Base-by-base conservation (phyloP, 53 echinoderm and acorn worm genomes). In the Paracentrotus lividus region DNA sequence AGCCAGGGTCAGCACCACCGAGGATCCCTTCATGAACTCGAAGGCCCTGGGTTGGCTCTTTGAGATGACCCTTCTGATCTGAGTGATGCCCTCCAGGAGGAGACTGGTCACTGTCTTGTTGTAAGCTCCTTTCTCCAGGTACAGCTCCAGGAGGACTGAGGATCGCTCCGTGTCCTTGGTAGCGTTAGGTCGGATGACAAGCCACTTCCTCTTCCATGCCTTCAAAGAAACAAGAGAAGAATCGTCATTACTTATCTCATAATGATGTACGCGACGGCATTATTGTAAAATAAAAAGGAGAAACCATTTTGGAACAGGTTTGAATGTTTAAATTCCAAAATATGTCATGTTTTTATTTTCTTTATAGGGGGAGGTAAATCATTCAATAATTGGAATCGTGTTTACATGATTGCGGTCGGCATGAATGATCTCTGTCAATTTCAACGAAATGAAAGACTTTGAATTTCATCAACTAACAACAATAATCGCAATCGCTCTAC, bases 201-300 rank as follows among this genome's bases (percentile, higher is more conserved):
- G 94, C 95, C 95, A 97, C 85, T 96, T 97, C 86, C 96, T 94
- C 55, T 97, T 97, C 97, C 97, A 97, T 84, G 95, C 95, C 97
- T 95, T 85, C 43, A 86, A 68, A 49, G 0, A 72, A 3, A 40
- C 4, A 14, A 85, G 85, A n/a, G n/a, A 51, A 51, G 8, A 51
- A 40, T 40, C 3, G 38, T 21, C 18, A 6, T 7, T 18, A 20
- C 27, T 32, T 15, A 15, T 69, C 32, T 66, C 27, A 1, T n/a
- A n/a, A n/a, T n/a, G n/a, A n/a, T n/a, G n/a, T n/a, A n/a, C n/a
- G n/a, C n/a, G n/a, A n/a, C n/a, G n/a, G n/a, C n/a, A n/a, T n/a
- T n/a, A n/a, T n/a, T n/a, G n/a, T n/a, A n/a, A n/a, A n/a, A n/a
- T n/a, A n/a, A n/a, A n/a, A n/a, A n/a, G n/a, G n/a, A n/a, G n/a